Conservation (phyloP, 2,113 vertebrate species). For the Asarcornis scutulata region DNA sequence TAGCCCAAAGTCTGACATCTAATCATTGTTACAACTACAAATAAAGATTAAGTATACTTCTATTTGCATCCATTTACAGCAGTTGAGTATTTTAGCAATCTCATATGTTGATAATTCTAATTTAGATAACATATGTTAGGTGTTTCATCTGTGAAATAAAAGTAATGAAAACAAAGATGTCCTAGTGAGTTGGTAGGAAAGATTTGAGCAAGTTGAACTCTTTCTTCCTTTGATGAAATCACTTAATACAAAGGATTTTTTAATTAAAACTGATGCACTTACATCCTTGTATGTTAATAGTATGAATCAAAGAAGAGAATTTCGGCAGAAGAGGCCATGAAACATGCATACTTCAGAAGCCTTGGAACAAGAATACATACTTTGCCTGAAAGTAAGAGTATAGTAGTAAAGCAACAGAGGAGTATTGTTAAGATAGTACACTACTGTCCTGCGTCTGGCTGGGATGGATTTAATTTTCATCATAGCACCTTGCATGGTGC, state of each 20-base stretch:
- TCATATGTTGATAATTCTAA: neutral
- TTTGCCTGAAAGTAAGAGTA: slow-evolving; percentile 92
- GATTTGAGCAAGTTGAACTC: neutral
- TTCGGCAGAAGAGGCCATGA: slow-evolving; percentile 97
- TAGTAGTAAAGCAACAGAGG: neutral
- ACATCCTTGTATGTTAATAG: slow-evolving; percentile 71
- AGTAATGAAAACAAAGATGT: neutral
- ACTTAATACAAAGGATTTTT: neutral
- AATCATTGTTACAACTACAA: neutral
- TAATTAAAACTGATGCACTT: neutral
- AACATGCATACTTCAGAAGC: slow-evolving; percentile 95
- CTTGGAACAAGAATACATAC: slow-evolving; percentile 90
- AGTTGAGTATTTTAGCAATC: neutral
- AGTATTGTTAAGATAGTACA: neutral
- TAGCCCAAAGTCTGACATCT: neutral
- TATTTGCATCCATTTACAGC: neutral
- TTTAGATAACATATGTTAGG: neutral
- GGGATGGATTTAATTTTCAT: neutral
- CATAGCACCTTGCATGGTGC: neutral
- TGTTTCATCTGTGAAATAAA: neutral
- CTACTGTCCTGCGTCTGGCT: neutral
- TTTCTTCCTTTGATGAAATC: neutral
- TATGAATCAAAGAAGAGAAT: slow-evolving; percentile 98
- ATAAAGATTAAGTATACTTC: neutral
- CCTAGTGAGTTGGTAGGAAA: neutral